phyloP scores from a whole-genome alignment of 1,140 invertebrate genomes.

The Hermatobates lingyangjiaoensis region DNA sequence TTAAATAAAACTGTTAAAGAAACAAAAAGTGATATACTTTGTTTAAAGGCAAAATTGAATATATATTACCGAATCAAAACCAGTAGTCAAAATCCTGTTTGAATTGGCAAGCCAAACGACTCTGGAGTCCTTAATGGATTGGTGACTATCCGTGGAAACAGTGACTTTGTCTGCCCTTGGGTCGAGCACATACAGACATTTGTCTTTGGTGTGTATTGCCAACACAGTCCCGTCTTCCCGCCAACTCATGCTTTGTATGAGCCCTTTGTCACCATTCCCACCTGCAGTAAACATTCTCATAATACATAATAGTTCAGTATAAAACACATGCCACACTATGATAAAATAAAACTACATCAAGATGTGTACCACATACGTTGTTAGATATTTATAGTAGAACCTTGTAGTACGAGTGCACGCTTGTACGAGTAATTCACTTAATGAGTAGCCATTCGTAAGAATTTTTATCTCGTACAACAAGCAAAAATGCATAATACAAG shows the following conservation, averaged over 20 bases:
- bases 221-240: slow-evolving; percentile 57
- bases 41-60: too few relatives aligned
- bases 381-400: too few relatives aligned
- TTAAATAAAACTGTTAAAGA: too few relatives aligned
- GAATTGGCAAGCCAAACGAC: slow-evolving; percentile 73
- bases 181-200: slow-evolving; percentile 61
- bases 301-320: neutral
- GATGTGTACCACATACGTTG: too few relatives aligned
- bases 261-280: slow-evolving; percentile 57
- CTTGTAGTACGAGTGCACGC: too few relatives aligned
- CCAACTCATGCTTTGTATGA: slow-evolving; percentile 70
- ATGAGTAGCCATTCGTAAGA: too few relatives aligned
- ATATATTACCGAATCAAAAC: slow-evolving; percentile 32
- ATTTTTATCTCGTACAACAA: too few relatives aligned
- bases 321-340: neutral
- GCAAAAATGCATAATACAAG: too few relatives aligned
- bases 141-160: slow-evolving; percentile 51
- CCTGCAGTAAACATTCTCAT: slow-evolving; percentile 26
- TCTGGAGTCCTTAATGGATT: slow-evolving; percentile 75
- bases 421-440: too few relatives aligned
- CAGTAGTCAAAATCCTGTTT: slow-evolving; percentile 63
- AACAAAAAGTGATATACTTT: too few relatives aligned
- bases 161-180: slow-evolving; percentile 42
- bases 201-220: slow-evolving; percentile 60
- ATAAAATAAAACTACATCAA: neutral